These are phyloP conservation scores for Hylia prasina DNA, from an alignment of 2,113 vertebrate species.

Conservation along the genomic window DNA sequence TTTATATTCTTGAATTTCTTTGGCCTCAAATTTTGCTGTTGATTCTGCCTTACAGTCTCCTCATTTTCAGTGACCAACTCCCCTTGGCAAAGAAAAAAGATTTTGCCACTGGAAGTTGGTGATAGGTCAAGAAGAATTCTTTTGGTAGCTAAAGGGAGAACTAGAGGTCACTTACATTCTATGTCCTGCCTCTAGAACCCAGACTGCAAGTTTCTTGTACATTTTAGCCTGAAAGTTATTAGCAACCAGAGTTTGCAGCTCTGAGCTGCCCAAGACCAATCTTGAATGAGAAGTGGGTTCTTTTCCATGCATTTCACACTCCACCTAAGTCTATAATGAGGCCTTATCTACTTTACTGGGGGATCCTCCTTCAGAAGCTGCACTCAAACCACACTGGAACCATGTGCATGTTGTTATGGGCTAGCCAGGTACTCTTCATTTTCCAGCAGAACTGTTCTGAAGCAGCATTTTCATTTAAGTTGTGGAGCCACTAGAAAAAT, in stretches of 20 bases:
- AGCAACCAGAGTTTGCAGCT: background rate
- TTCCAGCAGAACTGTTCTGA: background rate
- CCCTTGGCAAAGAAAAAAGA: background rate
- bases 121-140: background rate
- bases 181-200: background rate
- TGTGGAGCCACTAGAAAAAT: background rate
- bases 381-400: background rate
- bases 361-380: background rate
- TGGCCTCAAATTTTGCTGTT: background rate
- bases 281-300: background rate
- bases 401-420: background rate
- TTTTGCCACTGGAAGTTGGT: background rate
- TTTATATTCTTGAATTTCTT: background rate
- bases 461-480: background rate
- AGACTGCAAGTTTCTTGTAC: background rate
- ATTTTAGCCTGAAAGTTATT: background rate
- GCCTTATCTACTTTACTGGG: background rate
- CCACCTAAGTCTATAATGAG: background rate
- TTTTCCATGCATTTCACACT: background rate
- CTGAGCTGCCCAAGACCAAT: background rate
- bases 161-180: background rate
- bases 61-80: background rate
- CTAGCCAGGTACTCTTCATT: background rate
- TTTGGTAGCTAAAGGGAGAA: background rate
- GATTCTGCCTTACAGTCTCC: background rate